Conservation (phyloP, 2,888 invertebrate species). For the Lypha dubia region DNA sequence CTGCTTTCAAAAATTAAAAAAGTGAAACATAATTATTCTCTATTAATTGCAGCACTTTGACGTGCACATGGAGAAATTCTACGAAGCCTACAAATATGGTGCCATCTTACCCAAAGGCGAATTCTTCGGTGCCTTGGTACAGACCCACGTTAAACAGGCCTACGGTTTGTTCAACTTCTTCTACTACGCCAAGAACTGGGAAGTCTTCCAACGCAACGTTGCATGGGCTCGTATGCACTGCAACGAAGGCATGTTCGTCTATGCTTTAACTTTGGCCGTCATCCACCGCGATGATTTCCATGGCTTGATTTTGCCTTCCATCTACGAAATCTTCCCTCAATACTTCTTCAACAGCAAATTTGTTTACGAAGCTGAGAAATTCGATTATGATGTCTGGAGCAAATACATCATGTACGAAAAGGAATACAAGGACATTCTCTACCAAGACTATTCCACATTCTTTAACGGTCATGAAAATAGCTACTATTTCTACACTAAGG, state of each 20-base stretch:
- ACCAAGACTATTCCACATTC: slow-evolving; percentile 76
- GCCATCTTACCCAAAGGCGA: slow-evolving; percentile 84
- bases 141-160: slow-evolving; percentile 84
- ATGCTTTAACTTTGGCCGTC: slow-evolving; percentile 86
- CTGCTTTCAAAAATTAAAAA: too few species aligned
- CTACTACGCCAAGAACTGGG: slow-evolving; percentile 87
- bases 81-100: slow-evolving; percentile 74
- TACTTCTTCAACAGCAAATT: slow-evolving; percentile 88
- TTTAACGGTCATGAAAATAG: slow-evolving; percentile 55
- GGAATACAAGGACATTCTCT: slow-evolving; percentile 74
- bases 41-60: slow-evolving; percentile 75
- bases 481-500: slow-evolving; percentile 71
- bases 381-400: slow-evolving; percentile 83
- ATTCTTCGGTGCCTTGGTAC: slow-evolving; percentile 84
- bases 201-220: slow-evolving; percentile 87
- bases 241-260: slow-evolving; percentile 88
- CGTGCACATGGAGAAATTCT: slow-evolving; percentile 74
- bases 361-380: slow-evolving; percentile 86
- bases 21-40: not conserved
- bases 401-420: slow-evolving; percentile 82
- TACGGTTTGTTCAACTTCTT: slow-evolving; percentile 86
- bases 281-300: slow-evolving; percentile 86
- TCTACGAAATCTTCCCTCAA: slow-evolving; percentile 89
- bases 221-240: slow-evolving; percentile 87
- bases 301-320: slow-evolving; percentile 87